Conservation (phyloP, 2,113 vertebrate genomes). For the Otocyon megalotis region DNA sequence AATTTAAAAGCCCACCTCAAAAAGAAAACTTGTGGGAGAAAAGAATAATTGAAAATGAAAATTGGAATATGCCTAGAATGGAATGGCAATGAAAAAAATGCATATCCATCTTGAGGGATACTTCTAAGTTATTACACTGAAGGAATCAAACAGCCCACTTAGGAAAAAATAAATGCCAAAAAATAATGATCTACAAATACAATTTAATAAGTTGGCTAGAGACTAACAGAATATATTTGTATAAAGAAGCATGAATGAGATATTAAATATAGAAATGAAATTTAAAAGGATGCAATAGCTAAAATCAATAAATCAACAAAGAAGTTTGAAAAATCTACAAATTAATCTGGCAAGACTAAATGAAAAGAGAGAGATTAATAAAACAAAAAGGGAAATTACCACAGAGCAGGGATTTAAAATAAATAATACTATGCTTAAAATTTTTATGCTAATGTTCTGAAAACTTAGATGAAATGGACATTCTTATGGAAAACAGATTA, state of each 20-base stretch:
- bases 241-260: not conserved
- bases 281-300: not conserved
- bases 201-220: not conserved
- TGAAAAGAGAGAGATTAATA: not conserved
- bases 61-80: not conserved
- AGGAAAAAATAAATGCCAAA: not conserved
- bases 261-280: not conserved
- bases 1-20: not conserved
- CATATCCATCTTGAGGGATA: not conserved
- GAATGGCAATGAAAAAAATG: not conserved
- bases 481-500: not conserved
- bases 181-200: not conserved
- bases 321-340: not conserved
- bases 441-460: not conserved
- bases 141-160: not conserved
- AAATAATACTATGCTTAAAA: not conserved
- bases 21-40: not conserved
- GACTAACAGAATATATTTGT: not conserved
- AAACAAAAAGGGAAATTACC: not conserved
- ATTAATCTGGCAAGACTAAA: not conserved
- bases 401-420: not conserved
- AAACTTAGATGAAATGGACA: not conserved
- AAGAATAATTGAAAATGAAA: not conserved
- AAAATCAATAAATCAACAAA: conserved; percentile 1
- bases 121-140: not conserved